Evolutionary conservation across 2,797 vertebrate species (phyloP), one percentile per base, ranked within the genome.

Genomic region (Ispidina lecontei): DNA sequence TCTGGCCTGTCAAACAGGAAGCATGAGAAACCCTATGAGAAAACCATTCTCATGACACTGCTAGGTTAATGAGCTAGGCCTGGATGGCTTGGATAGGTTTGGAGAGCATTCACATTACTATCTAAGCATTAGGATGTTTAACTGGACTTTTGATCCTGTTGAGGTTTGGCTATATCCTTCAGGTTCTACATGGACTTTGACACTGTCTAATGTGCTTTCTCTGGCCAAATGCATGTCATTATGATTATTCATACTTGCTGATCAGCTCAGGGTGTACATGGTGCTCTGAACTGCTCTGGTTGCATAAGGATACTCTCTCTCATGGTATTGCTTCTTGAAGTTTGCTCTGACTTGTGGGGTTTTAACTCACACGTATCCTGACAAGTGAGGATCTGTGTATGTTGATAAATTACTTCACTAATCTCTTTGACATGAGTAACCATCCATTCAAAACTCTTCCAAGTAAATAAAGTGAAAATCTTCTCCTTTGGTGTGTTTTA

Each of bases 1-100:
- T 94, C 81, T 90, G 89, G 88, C 77, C 77, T 77, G 74, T 69
- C 75, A 94, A 89, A 74, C 43, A 93, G 86, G 59, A 93, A 94
- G 58, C 55, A 78, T 37, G 69, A 87, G 69, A 87, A 94, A 41
- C 62, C 16, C 64, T 72, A 78, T 0, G 16, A 90, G 72, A 94
- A 94, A 89, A 49, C 6, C 31, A 69, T 87, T 80, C 51, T 85
- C 51, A 28, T 65, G 65, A 72, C 33, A 47, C 20, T 63, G 6
- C 0, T 10, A 44, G 33, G 74, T 65, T 68, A 76, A 69, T 62
- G 84, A 84, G 58, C 70, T 46, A 41, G 22, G 41, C 52, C 44
- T 83, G 87, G 67, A 25, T 56, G 76, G 44, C n/a, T 68, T 21
- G 33, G 68, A 62, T 65, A 63, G 25, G 29, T 77, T 65, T 83